Base-by-base conservation (phyloP, 2,888 invertebrate species). In the Tanypteryx hageni region DNA sequence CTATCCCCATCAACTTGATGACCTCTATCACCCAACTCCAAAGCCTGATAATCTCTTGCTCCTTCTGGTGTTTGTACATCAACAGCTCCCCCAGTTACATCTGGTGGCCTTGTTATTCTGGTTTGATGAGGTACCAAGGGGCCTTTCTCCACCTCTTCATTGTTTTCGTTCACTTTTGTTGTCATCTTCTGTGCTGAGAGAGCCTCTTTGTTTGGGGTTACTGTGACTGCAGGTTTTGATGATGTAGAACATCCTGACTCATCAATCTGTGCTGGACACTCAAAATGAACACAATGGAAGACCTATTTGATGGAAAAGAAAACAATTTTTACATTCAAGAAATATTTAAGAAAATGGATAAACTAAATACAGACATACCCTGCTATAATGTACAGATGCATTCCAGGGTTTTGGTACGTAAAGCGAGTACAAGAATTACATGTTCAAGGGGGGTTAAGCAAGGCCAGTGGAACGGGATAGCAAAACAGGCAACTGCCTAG, bases 271-370 rank as follows among this genome's bases (percentile, higher is more conserved):
- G 98, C 97, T 10, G 99, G 99, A 94, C 99, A 99, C 95, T 99
- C 99, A 95, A 99, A 97, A 95, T 99, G 99, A 92, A 99, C 99
- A 95, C 99, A 98, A 95, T 99, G 99, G 95, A 99, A 99, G 92
- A 99, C 98, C 98, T 98, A 94, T 44, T 44, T 44, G 44, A 5
- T 94, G 94, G 81, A 92, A 59, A n/a, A 89, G 27, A 18, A 93
- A 92, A 61, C 27, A 61, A 64, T 31, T 11, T 76, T 76, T 27
- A 9, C 22, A 44, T 44, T 44, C 44, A 5, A 44, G 44, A 44
- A 44, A 44, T 44, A 44, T 44, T 44, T 44, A 44, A 44, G 44
- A 44, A 44, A 44, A 44, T 5, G 44, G 44, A 44, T 44, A 44
- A 44, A 44, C 44, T 44, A 44, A 44, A 44, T 44, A 44, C 5